Evolutionary conservation across 2,888 invertebrate species (phyloP), one percentile per base, ranked within the genome.

Genomic region (Cantharis lateralis): DNA sequence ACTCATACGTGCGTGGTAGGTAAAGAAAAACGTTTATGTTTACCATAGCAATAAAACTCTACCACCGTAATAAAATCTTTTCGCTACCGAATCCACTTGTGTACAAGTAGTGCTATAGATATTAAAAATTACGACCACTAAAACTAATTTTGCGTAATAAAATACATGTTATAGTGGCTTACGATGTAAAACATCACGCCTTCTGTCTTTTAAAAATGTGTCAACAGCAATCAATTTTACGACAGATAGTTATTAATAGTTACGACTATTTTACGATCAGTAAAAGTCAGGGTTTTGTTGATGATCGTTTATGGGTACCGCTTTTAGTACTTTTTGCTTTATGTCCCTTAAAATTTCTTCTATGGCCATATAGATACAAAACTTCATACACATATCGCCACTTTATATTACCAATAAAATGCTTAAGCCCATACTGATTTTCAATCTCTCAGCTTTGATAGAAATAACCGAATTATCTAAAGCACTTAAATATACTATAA

Each of bases 151-250:
- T 81, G 82, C 82, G 83, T 83, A 84, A 84, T 86, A 86, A 86
- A 86, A 85, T 82, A 81, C 81, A 81, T 80, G 83, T 83, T 84
- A 83, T 74, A 72, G 71, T 80, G 80, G 82, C 81, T 81, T 80
- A 79, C 76, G 80, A 80, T 81, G 83, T 82, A 83, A 84, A 85
- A 81, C 82, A 83, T 84, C 84, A 82, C 85, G 82, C 85, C 84
- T 84, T 82, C 82, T 84, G 86, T 87, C 87, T 88, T 87, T 87
- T 87, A 89, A 87, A 88, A 88, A 89, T 88, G 89, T 90, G 90
- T 90, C 89, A 89, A 90, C 89, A 88, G 87, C 89, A 89, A 90
- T 90, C 89, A 89, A 89, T 90, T 90, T 90, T 90, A 90, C 89
- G 90, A 86, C 84, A 88, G 89, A 89, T 89, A 89, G 89, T 90